phyloP scores from a whole-genome alignment of 1,140 invertebrate genomes.

The Fopius arisanus region DNA sequence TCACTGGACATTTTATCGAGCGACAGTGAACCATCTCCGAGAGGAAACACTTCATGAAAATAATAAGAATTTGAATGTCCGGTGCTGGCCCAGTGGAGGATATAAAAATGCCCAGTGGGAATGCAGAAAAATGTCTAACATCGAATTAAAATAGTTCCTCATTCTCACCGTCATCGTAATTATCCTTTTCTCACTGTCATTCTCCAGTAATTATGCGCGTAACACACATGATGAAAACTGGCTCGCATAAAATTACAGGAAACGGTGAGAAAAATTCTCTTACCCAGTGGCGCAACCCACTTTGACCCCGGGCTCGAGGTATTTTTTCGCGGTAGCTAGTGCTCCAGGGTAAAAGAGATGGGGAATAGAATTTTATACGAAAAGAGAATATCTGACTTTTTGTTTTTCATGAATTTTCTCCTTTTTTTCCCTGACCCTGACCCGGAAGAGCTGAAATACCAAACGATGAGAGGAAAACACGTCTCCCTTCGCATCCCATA shows the following conservation, averaged over 20 bases:
- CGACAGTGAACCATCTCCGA: conserved; percentile 36
- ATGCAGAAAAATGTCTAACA: background rate
- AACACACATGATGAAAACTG: background rate
- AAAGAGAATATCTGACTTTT: background rate
- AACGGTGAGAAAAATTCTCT: conserved; percentile 21
- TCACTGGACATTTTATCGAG: conserved; percentile 40
- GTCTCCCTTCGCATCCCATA: conserved; percentile 46
- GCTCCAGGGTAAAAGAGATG: background rate
- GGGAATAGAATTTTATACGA: background rate
- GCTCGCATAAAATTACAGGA: conserved; percentile 21
- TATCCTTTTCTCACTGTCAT: background rate
- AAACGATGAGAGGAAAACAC: conserved; percentile 22
- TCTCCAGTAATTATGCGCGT: background rate
- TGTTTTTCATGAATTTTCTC: background rate
- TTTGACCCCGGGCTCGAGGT: conserved; percentile 13
- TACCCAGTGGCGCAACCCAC: background rate
- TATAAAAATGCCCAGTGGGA: background rate
- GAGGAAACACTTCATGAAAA: conserved; percentile 54
- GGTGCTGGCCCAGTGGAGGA: background rate
- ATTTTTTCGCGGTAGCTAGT: background rate
- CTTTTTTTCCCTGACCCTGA: conserved; percentile 26
- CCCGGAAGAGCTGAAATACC: conserved; percentile 45
- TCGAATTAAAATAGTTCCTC: background rate
- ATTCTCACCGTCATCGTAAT: background rate
- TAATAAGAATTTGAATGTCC: conserved; percentile 47